Evolutionary conservation across 2,113 vertebrate species (phyloP).

Genomic region (Mormoops blainvillei): DNA sequence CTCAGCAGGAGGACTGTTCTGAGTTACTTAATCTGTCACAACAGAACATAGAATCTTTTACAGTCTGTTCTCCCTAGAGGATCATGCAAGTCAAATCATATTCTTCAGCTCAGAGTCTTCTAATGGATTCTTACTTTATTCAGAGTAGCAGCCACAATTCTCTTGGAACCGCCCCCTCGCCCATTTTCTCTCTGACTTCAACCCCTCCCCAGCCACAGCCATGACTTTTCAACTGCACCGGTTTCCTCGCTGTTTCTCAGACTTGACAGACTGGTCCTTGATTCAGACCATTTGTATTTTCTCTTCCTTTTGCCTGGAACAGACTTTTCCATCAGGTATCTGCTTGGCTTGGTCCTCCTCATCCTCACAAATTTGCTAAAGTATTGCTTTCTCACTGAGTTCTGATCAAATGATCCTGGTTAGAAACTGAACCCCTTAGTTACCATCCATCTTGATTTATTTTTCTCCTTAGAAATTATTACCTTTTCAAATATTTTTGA

Average conservation of each 20-base stretch:
- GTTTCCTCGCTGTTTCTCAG: not conserved
- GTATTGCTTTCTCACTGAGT: not conserved
- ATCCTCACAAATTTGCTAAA: not conserved
- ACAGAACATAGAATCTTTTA: not conserved
- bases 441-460: not conserved
- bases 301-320: not conserved
- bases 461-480: constrained; percentile 1
- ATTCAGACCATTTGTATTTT: not conserved
- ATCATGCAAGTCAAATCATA: not conserved
- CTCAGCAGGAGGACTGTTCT: not conserved
- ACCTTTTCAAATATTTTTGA: not conserved
- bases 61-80: not conserved
- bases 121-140: not conserved
- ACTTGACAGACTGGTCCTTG: not conserved
- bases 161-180: too few species aligned
- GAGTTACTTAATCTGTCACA: not conserved
- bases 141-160: not conserved
- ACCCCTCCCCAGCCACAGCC: not conserved
- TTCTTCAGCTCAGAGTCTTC: not conserved
- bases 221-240: too few species aligned
- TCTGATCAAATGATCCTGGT: not conserved
- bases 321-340: not conserved
- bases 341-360: not conserved
- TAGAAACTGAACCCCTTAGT: not conserved
- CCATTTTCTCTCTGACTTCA: not conserved